Evolutionary conservation across 2,113 vertebrate genomes (phyloP).

Genomic region (Aix galericulata): DNA sequence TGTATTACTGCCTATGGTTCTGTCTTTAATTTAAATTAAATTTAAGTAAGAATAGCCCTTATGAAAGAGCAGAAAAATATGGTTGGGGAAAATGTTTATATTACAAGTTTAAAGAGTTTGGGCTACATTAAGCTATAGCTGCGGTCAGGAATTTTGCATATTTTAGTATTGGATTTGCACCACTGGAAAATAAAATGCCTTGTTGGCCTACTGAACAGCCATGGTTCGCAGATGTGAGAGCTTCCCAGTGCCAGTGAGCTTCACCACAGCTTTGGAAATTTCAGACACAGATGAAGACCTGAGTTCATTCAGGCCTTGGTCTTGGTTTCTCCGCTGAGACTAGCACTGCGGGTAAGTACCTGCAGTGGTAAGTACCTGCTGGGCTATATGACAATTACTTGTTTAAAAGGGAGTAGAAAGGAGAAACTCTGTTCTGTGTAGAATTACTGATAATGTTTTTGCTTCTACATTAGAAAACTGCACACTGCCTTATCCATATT

Average conservation of each 20-base stretch:
- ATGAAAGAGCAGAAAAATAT: not conserved
- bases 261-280: not conserved
- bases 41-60: not conserved
- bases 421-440: not conserved
- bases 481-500: not conserved
- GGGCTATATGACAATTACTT: not conserved
- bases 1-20: not conserved
- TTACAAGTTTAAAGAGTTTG: conserved; percentile 39
- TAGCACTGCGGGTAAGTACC: not conserved
- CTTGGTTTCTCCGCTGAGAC: not conserved
- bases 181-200: conserved; percentile 51
- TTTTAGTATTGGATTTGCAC: conserved; percentile 39
- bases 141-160: conserved; percentile 46
- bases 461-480: not conserved
- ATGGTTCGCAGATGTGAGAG: conserved; percentile 5
- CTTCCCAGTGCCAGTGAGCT: not conserved
- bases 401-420: not conserved
- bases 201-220: not conserved
- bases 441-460: not conserved
- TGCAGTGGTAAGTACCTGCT: not conserved
- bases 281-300: not conserved
- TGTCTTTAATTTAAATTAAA: conserved; percentile 42
- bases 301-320: not conserved
- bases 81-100: conserved; percentile 4
- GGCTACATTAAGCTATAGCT: conserved; percentile 21